Conservation (phyloP, 1,140 invertebrate species). For the Tetranychus urticae region DNA sequence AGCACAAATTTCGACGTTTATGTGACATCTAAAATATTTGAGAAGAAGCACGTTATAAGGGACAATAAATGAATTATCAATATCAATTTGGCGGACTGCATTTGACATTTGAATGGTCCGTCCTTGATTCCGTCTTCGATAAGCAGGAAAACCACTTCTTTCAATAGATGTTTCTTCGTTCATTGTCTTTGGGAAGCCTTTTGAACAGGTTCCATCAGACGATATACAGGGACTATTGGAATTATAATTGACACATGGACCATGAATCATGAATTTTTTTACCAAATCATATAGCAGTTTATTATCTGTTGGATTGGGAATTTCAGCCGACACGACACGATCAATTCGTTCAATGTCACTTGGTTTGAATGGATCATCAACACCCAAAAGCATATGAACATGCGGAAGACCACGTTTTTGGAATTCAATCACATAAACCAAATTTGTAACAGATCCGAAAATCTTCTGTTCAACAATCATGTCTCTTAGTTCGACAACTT, state of each 20-base stretch:
- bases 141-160: not conserved
- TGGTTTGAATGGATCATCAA: not conserved
- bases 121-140: not conserved
- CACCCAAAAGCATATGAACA: constrained; percentile 18
- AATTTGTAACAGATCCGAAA: constrained; percentile 6
- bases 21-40: constrained; percentile 16
- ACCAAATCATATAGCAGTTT: constrained; percentile 18
- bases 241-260: constrained; percentile 13
- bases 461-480: constrained; percentile 7
- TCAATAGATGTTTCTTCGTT: not conserved
- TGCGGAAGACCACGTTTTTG: constrained; percentile 24
- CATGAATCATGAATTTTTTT: constrained; percentile 20
- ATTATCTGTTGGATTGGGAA: constrained; percentile 15
- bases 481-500: not conserved
- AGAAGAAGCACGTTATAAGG: constrained; percentile 17
- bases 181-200: not conserved
- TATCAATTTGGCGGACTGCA: too few species aligned
- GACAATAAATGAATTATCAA: constrained; percentile 15
- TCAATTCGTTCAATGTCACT: constrained; percentile 6
- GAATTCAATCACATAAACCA: constrained; percentile 19
- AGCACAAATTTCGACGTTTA: constrained; percentile 18
- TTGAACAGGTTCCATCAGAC: not conserved
- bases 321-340: constrained; percentile 6
- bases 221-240: constrained; percentile 15
- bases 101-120: not conserved